Base-by-base conservation (phyloP, 2,113 vertebrate species). In the Pholis gunnellus region DNA sequence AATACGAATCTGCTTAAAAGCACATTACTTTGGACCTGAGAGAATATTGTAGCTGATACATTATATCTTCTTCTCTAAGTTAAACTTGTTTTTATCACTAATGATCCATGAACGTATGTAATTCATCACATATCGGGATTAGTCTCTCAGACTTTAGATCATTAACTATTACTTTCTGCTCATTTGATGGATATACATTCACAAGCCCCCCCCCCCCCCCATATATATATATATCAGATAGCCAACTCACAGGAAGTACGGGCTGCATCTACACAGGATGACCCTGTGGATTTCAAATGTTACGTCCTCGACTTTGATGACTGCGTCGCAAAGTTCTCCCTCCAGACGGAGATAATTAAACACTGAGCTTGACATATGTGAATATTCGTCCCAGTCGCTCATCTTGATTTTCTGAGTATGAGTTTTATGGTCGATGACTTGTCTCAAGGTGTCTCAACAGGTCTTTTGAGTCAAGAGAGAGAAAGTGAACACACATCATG, bases 241-340 rank as follows among this genome's bases (percentile, higher is more conserved):
- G 70, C 2, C 9, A 71, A 82, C 83, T 86, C 40, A 89, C 89
- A 64, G 2, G 22, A 88, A 85, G 50, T 78, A 88, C 0, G 18
- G 3, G 2, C 82, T 87, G 36, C 79, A 77, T 44, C 31, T 40
- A 38, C 52, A 77, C 1, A 91, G 40, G 50, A 85, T 60, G 27
- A 88, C 2, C 61, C 54, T 87, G 78, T 90, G 86, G 14, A 90
- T 6, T 11, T 1, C 15, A 83, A 90, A 90, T 22, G 82, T n/a
- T 0, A 56, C 69, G 20, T 52, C 71, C 25, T 68, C n/a, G 0
- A 87, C 84, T 60, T 15, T 64, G 59, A 91, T 57, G 52, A 88
- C 31, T 0, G 82, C 84, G 1, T 91, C 90, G 13, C 80, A 81
- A 7, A 85, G 69, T 0, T 2, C 2, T 20, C 64, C 66, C 14